phyloP scores from a whole-genome alignment of 2,888 invertebrate species.

The Autographa gamma region DNA sequence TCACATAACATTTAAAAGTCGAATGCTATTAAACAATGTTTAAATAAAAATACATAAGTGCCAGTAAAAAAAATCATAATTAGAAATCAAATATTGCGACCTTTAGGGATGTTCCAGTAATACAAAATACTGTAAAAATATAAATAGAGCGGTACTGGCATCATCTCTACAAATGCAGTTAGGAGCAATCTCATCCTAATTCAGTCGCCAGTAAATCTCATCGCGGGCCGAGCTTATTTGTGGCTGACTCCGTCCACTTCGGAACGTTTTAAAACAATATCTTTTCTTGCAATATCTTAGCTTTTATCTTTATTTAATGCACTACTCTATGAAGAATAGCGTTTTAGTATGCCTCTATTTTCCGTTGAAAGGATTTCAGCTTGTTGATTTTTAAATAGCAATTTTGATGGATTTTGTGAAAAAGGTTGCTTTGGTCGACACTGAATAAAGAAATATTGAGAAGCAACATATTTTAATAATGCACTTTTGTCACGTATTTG shows the following conservation, averaged over 20 bases:
- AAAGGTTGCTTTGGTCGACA: background rate
- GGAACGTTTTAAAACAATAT: conserved; percentile 61
- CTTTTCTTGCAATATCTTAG: conserved; percentile 46
- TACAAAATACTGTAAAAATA: conserved; percentile 36
- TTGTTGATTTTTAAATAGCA: background rate
- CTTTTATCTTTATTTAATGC: conserved; percentile 25
- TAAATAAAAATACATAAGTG: too few relatives aligned
- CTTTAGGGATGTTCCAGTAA: conserved; percentile 1
- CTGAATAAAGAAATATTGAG: background rate
- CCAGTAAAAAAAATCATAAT: background rate
- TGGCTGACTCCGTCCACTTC: conserved; percentile 39
- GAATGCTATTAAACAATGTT: too few relatives aligned
- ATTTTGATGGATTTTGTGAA: background rate
- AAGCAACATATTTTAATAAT: too few relatives aligned
- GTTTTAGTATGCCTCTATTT: conserved; percentile 9
- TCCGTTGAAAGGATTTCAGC: conserved; percentile 24
- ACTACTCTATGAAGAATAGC: conserved; percentile 15
- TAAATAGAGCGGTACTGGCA: conserved; percentile 43
- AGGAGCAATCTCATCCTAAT: conserved; percentile 78
- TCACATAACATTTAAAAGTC: too few relatives aligned
- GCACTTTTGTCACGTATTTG: too few relatives aligned
- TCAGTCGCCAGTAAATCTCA: conserved; percentile 70
- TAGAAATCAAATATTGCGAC: conserved; percentile 16
- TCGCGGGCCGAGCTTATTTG: conserved; percentile 68
- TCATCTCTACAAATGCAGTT: conserved; percentile 74